These are phyloP conservation scores for Acronicta alni DNA, from an alignment of 2,888 invertebrate species.

Conservation along the genomic window DNA sequence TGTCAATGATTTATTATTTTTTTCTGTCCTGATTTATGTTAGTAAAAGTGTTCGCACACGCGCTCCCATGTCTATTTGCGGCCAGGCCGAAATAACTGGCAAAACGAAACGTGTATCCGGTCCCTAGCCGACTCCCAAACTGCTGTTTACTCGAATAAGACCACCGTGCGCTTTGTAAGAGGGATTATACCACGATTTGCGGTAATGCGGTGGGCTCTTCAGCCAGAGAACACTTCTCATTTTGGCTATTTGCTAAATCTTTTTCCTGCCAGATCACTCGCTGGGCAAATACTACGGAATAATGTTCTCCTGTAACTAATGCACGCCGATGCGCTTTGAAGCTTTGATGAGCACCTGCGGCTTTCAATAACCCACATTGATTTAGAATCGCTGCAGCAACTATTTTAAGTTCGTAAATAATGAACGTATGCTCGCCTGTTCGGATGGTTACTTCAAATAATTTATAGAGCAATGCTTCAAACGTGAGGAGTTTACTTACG, in stretches of 20 bases:
- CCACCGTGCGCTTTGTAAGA: conserved; percentile 68
- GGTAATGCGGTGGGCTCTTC: conserved; percentile 75
- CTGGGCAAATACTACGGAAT: conserved; percentile 57
- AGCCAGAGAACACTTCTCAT: conserved; percentile 62
- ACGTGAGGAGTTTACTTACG: conserved; percentile 33
- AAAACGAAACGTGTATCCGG: conserved; percentile 79
- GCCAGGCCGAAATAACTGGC: conserved; percentile 78
- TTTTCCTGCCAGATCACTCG: conserved; percentile 70
- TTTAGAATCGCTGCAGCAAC: conserved; percentile 57
- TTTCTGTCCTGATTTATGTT: conserved; percentile 73
- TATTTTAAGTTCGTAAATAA: conserved; percentile 52
- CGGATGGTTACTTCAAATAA: conserved; percentile 36
- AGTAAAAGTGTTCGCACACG: conserved; percentile 72
- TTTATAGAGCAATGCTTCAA: conserved; percentile 35
- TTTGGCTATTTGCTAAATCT: conserved; percentile 76
- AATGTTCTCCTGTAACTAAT: conserved; percentile 62
- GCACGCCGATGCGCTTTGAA: conserved; percentile 65
- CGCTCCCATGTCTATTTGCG: conserved; percentile 77
- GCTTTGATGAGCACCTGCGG: conserved; percentile 68
- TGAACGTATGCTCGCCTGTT: conserved; percentile 32
- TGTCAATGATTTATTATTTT: conserved; percentile 72
- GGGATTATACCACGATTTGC: conserved; percentile 78
- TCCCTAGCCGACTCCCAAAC: conserved; percentile 64
- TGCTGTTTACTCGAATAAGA: conserved; percentile 64
- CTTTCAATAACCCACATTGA: conserved; percentile 68